Evolutionary conservation across 2,113 vertebrate species (phyloP).

Genomic region (Dicrurus megarhynchus): DNA sequence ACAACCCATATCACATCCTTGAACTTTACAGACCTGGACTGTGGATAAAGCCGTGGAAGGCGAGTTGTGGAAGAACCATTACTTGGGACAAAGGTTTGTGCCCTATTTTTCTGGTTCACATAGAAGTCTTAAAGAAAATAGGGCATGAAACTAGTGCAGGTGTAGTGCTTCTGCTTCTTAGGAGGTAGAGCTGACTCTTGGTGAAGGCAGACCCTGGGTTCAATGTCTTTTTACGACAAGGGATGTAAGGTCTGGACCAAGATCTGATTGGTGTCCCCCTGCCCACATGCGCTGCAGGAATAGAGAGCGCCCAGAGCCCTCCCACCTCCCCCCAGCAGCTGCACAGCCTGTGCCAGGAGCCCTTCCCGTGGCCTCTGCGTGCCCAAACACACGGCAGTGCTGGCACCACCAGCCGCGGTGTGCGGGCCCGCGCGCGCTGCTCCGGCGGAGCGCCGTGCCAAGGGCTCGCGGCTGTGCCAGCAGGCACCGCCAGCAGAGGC

Average conservation of each 20-base stretch:
- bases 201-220: background rate
- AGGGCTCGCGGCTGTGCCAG: background rate
- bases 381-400: background rate
- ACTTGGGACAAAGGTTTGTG: background rate
- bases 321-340: background rate
- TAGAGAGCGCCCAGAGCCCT: rapidly evolving
- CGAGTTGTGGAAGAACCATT: rapidly evolving
- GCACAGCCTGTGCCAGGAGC: background rate
- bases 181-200: background rate
- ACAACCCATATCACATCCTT: background rate
- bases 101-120: background rate
- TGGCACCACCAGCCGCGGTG: background rate
- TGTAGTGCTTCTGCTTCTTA: background rate
- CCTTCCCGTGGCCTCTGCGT: rapidly evolving
- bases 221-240: background rate
- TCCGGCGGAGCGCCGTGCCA: background rate
- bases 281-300: background rate
- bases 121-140: background rate
- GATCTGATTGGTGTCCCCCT: background rate
- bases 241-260: background rate
- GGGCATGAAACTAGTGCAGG: background rate
- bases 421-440: background rate
- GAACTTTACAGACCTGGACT: background rate
- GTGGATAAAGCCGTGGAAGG: background rate
- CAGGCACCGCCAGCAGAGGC: background rate